Conservation (phyloP, 2,113 vertebrate genomes). For the Halichoeres trimaculatus region DNA sequence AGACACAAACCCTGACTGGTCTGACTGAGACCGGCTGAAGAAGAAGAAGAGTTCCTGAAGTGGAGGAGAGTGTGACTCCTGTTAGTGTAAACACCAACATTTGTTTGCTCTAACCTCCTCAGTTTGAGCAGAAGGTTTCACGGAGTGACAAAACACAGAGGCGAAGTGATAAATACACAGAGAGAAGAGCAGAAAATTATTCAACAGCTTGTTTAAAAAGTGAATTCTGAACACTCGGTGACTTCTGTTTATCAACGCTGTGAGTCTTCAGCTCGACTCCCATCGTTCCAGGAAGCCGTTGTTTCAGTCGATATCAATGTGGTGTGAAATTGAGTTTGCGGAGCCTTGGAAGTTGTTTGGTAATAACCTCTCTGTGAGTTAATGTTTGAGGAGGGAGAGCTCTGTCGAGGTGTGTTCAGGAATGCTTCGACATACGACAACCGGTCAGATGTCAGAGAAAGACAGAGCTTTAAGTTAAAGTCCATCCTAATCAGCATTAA, state of each 20-base stretch:
- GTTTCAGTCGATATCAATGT: neutral
- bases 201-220: neutral
- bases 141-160: neutral
- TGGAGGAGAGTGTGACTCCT: neutral
- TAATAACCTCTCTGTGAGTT: conserved; percentile 1
- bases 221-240: too few species aligned
- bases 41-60: neutral
- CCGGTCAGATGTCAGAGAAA: neutral
- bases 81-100: neutral
- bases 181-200: neutral
- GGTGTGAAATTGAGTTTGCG: neutral
- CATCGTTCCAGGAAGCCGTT: neutral
- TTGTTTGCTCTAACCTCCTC: conserved; percentile 16
- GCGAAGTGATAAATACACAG: neutral
- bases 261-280: neutral
- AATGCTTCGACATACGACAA: neutral
- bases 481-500: too few species aligned
- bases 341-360: neutral
- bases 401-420: neutral
- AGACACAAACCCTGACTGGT: neutral
- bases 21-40: neutral
- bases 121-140: neutral
- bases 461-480: too few species aligned
- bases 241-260: neutral
- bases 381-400: neutral